phyloP scores from a whole-genome alignment of 2,113 vertebrate genomes.

The Plecotus auritus region DNA sequence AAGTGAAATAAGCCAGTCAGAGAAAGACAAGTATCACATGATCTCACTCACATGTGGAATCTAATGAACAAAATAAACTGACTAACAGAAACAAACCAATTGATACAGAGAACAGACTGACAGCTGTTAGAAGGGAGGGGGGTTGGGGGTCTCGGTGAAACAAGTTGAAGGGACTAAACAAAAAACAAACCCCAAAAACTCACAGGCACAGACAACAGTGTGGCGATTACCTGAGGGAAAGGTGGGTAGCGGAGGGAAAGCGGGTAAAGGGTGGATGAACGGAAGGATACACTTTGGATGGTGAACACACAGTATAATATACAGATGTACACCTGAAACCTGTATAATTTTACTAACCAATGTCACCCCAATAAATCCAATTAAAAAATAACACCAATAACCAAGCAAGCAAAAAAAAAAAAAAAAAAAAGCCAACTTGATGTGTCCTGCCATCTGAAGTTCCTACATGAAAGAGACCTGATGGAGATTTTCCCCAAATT shows the following conservation, averaged over 20 bases:
- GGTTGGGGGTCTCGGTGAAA: not conserved
- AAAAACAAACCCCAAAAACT: not conserved
- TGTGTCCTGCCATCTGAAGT: not conserved
- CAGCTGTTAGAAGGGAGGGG: not conserved
- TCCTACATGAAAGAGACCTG: not conserved
- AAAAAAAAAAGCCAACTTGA: not conserved
- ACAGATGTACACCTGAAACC: not conserved
- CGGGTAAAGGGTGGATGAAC: not conserved
- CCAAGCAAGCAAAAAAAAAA: not conserved
- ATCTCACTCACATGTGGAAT: not conserved
- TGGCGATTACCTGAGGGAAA: not conserved
- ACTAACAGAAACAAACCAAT: not conserved
- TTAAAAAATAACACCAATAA: not conserved
- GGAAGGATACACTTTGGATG: not conserved
- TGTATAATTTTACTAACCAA: not conserved
- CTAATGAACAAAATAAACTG: not conserved
- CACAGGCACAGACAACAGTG: not conserved
- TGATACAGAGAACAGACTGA: not conserved
- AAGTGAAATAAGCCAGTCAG: not conserved
- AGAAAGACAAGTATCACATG: not conserved
- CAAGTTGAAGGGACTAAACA: not conserved
- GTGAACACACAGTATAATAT: not conserved
- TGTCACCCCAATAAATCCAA: not conserved
- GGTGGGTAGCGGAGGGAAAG: not conserved
- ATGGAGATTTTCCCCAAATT: not conserved